Conservation (phyloP, 2,797 vertebrate genomes). For the Phataginus tetradactyla region DNA sequence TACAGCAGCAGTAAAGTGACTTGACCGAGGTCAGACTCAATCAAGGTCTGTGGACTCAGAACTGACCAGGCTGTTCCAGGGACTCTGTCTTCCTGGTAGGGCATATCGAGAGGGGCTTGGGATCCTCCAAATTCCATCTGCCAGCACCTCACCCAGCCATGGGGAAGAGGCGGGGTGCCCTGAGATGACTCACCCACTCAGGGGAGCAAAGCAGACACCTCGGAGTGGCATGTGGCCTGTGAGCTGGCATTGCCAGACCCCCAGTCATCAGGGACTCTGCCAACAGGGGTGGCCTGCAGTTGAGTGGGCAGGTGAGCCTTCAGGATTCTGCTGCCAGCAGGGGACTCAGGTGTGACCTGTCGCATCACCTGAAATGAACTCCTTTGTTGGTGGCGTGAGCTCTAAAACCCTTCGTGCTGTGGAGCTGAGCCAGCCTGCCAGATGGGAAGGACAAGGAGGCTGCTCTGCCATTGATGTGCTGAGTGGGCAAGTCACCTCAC, state of each 20-base stretch:
- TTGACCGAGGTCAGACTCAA: background rate
- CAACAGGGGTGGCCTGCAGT: background rate
- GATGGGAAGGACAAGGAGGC: background rate
- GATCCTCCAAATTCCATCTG: background rate
- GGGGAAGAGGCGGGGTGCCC: background rate
- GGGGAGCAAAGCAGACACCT: background rate
- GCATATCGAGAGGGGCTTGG: background rate
- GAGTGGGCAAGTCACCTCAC: slow-evolving; percentile 1
- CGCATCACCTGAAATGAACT: background rate
- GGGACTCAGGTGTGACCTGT: background rate
- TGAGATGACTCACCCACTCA: background rate
- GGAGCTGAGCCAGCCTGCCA: background rate
- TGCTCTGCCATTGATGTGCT: background rate
- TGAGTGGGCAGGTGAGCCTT: background rate
- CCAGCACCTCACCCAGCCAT: background rate
- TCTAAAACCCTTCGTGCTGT: background rate
- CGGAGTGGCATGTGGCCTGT: background rate
- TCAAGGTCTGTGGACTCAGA: background rate
- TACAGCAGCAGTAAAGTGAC: background rate
- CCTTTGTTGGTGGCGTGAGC: background rate
- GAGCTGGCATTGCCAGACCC: slow-evolving; percentile 61
- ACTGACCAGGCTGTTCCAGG: background rate
- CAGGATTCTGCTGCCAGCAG: fast-evolving
- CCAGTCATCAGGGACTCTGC: slow-evolving; percentile 28
- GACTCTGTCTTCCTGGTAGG: background rate